phyloP scores from a whole-genome alignment of 2,797 vertebrate species.

The Sebastes cheni region DNA sequence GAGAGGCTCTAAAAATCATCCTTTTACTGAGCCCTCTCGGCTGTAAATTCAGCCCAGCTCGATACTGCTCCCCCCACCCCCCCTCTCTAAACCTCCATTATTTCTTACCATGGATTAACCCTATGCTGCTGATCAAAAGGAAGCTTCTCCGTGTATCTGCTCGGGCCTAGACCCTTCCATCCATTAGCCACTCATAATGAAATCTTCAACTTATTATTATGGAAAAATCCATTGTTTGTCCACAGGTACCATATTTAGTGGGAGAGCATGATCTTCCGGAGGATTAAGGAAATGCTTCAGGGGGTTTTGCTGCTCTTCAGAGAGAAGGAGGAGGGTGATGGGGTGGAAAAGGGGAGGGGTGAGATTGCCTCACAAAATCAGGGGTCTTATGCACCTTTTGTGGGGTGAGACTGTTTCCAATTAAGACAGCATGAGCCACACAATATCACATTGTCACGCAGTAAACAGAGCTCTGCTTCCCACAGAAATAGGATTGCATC shows the following conservation, averaged over 20 bases:
- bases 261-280: slow-evolving; percentile 77
- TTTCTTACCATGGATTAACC: slow-evolving; percentile 82
- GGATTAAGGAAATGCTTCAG: slow-evolving; percentile 79
- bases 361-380: slow-evolving; percentile 76
- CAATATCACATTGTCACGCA: slow-evolving; percentile 81
- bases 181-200: slow-evolving; percentile 81
- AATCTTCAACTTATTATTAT: slow-evolving; percentile 81
- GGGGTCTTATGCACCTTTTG: slow-evolving; percentile 78
- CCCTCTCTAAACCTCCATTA: slow-evolving; percentile 70
- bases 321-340: slow-evolving; percentile 36
- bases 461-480: slow-evolving; percentile 78
- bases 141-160: slow-evolving; percentile 68
- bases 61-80: slow-evolving; percentile 65
- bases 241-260: slow-evolving; percentile 81
- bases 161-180: slow-evolving; percentile 58
- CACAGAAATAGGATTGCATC: slow-evolving; percentile 74
- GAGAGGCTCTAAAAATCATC: slow-evolving; percentile 86
- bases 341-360: slow-evolving; percentile 62
- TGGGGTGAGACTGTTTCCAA: slow-evolving; percentile 81
- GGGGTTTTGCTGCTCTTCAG: slow-evolving; percentile 75
- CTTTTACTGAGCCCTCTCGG: slow-evolving; percentile 82
- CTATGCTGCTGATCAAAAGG: slow-evolving; percentile 81
- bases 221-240: slow-evolving; percentile 84
- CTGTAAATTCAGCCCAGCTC: slow-evolving; percentile 84
- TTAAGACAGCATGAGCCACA: slow-evolving; percentile 78